A percentile compares a stretch with the other conserved stretches of the same genome.
These are phyloP conservation scores for Mastacembelus armatus DNA, from an alignment of 2,797 vertebrate species.

Conservation along the genomic window DNA sequence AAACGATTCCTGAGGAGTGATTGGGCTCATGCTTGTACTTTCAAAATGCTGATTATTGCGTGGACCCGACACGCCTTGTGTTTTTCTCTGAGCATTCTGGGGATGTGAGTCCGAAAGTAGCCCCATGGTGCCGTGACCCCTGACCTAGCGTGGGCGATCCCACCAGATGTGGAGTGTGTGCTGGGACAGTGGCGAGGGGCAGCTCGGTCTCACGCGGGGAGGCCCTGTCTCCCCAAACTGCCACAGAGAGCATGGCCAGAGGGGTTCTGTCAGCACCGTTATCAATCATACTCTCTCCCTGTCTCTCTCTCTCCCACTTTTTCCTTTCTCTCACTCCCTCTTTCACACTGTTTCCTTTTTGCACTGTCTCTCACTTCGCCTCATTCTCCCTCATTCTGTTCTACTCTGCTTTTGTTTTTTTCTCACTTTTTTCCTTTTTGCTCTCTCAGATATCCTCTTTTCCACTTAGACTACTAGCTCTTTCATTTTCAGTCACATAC, in stretches of 20 bases:
- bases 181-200: conserved; percentile 83
- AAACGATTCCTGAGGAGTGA: conserved; percentile 64
- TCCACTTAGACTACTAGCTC: conserved; percentile 55
- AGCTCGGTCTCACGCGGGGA: conserved; percentile 83
- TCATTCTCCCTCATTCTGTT: conserved; percentile 56
- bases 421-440: conserved; percentile 51
- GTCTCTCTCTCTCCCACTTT: conserved; percentile 66
- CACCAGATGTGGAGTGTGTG: conserved; percentile 87
- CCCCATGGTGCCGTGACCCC: conserved; percentile 80
- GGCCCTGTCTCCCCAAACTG: conserved; percentile 85
- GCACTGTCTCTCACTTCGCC: conserved; percentile 74
- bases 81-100: conserved; percentile 79
- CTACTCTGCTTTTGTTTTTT: conserved; percentile 67
- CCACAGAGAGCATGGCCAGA: conserved; percentile 86
- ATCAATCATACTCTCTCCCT: conserved; percentile 84
- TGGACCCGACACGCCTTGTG: conserved; percentile 66
- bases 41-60: conserved; percentile 78
- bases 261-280: conserved; percentile 86
- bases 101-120: conserved; percentile 81
- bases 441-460: conserved; percentile 59
- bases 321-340: conserved; percentile 56
- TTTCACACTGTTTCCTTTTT: conserved; percentile 75
- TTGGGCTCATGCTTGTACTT: conserved; percentile 76
- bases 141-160: conserved; percentile 84
- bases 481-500: conserved; percentile 49